Base-by-base conservation (phyloP, 1,140 invertebrate genomes). In the Hyposmocoma kahamanoa region DNA sequence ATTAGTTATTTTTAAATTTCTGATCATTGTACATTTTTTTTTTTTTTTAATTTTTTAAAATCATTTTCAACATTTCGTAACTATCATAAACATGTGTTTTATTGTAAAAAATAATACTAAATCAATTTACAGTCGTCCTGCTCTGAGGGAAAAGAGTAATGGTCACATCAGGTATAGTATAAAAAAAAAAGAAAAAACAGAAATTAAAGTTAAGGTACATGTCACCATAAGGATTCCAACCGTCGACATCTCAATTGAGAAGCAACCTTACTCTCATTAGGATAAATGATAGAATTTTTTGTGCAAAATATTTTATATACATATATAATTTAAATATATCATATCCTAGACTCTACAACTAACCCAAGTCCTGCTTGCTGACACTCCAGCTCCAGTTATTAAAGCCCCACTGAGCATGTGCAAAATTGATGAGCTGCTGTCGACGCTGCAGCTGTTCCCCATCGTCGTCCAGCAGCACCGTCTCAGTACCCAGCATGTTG, bases 301-400 rank as follows among this genome's bases (percentile, higher is more conserved):
- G 24, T 6, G 5, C 24, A 26, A 26, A 5, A 6, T 11, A 26
- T 26, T 26, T 26, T 6, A 11, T 26, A 26, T 6, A 6, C 11
- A 26, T 26, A 26, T 26, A 6, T 6, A 6, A 6, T 6, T 5
- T 11, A 26, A 26, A 11, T 6, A 26, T 5, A 11, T 11, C 11
- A 11, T 11, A 5, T 26, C 11, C 11, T 26, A 6, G 5, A 11
- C 11, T 5, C 11, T 26, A 17, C 8, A 36, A 36, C 48, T 58
- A 46, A 87, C 85, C 85, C 13, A 87, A 57, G 22, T 86, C 86
- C 51, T 87, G 84, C 41, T 85, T 86, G n/a, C 71, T 84, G 11
- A 86, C 84, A 6, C 64, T 58, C 86, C 86, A 87, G 44, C 63
- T 86, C 86, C 86, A 87, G 50, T 87, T 86, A 32, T 86, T 86